A percentile compares a stretch with the other conserved stretches of the same genome.
Conservation (phyloP, 2,888 invertebrate species). For the Drosophila meridionalis region DNA sequence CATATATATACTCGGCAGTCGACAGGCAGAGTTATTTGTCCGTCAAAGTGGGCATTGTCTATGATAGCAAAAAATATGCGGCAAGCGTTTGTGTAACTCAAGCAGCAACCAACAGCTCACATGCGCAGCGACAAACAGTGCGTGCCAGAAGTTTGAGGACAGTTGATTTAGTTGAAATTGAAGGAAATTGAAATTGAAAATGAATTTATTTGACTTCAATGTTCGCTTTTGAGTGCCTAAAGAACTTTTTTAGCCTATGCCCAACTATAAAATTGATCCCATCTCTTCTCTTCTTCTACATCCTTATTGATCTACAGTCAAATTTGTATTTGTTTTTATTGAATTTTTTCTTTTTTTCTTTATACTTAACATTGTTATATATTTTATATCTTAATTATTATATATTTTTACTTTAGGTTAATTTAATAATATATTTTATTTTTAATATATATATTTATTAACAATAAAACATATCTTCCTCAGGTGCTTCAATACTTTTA, state of each 20-base stretch:
- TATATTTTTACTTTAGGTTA: too few species aligned
- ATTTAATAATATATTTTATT: too few species aligned
- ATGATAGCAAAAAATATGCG: conserved; percentile 40
- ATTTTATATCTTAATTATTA: too few species aligned
- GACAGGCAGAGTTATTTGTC: conserved; percentile 12
- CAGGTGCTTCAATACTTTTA: neutral
- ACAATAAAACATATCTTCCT: neutral
- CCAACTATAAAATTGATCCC: too few species aligned
- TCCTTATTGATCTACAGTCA: too few species aligned
- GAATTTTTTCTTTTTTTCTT: too few species aligned
- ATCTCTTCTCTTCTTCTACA: neutral
- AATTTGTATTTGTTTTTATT: too few species aligned
- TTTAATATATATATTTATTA: too few species aligned
- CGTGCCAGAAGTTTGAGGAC: neutral
- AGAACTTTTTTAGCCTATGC: too few species aligned
- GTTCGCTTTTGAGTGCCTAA: neutral
- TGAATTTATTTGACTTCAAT: neutral
- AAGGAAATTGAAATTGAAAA: neutral
- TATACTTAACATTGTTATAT: neutral
- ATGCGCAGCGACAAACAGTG: conserved; percentile 16
- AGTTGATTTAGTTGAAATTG: too few species aligned
- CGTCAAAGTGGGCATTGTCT: neutral
- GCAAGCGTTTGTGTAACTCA: conserved; percentile 41
- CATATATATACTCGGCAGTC: neutral
- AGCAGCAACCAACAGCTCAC: conserved; percentile 26